These are phyloP conservation scores for Rousettus leschenaultii DNA, from an alignment of 2,113 vertebrate genomes.

Conservation along the genomic window DNA sequence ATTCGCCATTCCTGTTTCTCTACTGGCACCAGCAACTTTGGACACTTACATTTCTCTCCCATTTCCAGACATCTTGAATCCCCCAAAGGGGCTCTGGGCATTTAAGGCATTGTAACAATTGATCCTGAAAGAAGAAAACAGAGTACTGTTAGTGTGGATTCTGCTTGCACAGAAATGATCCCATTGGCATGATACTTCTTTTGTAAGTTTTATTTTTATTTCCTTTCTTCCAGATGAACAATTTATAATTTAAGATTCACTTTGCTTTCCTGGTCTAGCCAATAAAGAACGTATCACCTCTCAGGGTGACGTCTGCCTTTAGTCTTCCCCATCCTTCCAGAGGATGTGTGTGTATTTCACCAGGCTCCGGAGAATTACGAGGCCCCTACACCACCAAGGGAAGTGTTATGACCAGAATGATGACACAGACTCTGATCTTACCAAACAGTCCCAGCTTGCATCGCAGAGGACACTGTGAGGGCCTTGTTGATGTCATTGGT, in stretches of 20 bases:
- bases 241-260: background rate
- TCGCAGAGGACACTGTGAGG: conserved; percentile 93
- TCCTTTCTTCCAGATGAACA: background rate
- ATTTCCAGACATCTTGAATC: conserved; percentile 99
- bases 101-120: conserved; percentile 99
- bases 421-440: conserved; percentile 74
- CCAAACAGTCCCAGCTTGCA: conserved; percentile 99
- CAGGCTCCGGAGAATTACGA: background rate
- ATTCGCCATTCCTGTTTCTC: background rate
- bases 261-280: background rate
- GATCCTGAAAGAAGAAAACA: conserved; percentile 87
- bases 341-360: background rate
- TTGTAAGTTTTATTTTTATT: background rate
- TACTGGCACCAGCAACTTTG: background rate
- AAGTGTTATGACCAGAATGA: background rate
- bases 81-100: conserved; percentile 98
- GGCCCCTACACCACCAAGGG: too few relatives aligned
- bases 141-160: background rate
- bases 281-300: background rate
- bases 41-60: conserved; percentile 98
- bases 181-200: background rate
- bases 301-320: background rate
- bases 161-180: background rate
- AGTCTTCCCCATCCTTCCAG: background rate
- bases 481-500: conserved; percentile 98